Base-by-base conservation (phyloP, 2,888 invertebrate genomes). In the Mythimna ferrago region DNA sequence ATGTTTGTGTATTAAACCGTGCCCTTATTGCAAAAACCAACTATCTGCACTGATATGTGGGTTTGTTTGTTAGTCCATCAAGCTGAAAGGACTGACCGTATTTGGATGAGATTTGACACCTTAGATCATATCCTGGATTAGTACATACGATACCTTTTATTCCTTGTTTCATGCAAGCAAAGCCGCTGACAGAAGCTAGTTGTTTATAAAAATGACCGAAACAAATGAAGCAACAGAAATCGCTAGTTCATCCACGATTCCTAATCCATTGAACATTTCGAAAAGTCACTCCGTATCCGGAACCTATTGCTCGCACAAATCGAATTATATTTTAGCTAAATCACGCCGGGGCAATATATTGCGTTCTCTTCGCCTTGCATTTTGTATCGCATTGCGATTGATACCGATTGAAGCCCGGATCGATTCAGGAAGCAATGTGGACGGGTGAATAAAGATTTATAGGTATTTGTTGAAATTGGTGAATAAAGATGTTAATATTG, bases 311-410 rank as follows among this genome's bases (percentile, higher is more conserved):
- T 87, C 88, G 88, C 85, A 83, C 87, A 87, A 89, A 90, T 89
- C 89, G 83, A 89, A 91, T 92, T 88, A 91, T 86, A 84, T 89
- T 91, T 89, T 85, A 88, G 92, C 90, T 82, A 81, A 89, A 88
- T 92, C 90, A 92, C 87, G 89, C 68, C 54, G 70, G 51, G 51
- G 72, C 87, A 85, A 91, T 91, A 88, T 87, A 86, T 83, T 80
- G 73, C 61, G 77, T 80, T 73, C 78, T 67, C 70, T 58, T 48
- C 41, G 74, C 78, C 77, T 86, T 89, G 89, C 89, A 88, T 81
- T 82, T 66, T 76, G 81, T 85, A 83, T 82, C 69, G 81, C 80
- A 69, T 76, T 80, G 61, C 73, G 60, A 70, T 62, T 74, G 84
- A 82, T 76, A 86, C 84, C 80, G 69, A 71, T 84, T 80, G 76